Percentiles rank a stretch among this genome's conserved stretches.
Conservation (phyloP, 1,140 invertebrate genomes). For the Colletes gigas region DNA sequence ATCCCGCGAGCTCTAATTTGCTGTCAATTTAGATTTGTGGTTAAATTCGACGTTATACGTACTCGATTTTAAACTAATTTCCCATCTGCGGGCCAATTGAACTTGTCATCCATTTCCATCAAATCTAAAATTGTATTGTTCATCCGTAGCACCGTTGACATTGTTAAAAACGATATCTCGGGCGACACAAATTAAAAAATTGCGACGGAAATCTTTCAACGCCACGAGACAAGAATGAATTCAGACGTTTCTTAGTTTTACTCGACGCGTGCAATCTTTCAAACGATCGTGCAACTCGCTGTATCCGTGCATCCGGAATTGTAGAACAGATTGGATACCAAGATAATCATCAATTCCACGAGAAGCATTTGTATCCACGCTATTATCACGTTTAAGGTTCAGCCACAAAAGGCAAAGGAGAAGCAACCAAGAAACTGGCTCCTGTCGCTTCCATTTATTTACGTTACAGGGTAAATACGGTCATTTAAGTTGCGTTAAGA, state of each 20-base stretch:
- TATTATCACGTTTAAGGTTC: not conserved
- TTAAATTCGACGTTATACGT: not conserved
- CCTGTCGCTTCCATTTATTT: conserved; percentile 8
- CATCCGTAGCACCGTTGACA: too few species aligned
- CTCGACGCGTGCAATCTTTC: too few species aligned
- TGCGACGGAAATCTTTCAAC: too few species aligned
- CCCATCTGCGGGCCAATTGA: not conserved
- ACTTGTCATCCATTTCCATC: not conserved
- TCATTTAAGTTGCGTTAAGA: not conserved
- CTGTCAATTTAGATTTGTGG: not conserved
- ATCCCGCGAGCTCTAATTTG: not conserved
- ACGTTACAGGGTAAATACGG: not conserved
- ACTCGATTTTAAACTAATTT: not conserved
- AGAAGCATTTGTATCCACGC: not conserved
- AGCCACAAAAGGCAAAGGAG: not conserved
- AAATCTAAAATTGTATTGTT: too few species aligned
- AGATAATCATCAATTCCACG: not conserved
- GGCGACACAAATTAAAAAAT: too few species aligned
- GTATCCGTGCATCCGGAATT: too few species aligned
- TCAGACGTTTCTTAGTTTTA: too few species aligned
- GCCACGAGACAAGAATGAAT: too few species aligned
- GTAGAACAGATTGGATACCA: too few species aligned
- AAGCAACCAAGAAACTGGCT: not conserved
- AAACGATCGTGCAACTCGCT: too few species aligned
- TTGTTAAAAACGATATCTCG: too few species aligned